Evolutionary conservation across 2,888 invertebrate species (phyloP).

Genomic region (Falcaria lacertinaria): DNA sequence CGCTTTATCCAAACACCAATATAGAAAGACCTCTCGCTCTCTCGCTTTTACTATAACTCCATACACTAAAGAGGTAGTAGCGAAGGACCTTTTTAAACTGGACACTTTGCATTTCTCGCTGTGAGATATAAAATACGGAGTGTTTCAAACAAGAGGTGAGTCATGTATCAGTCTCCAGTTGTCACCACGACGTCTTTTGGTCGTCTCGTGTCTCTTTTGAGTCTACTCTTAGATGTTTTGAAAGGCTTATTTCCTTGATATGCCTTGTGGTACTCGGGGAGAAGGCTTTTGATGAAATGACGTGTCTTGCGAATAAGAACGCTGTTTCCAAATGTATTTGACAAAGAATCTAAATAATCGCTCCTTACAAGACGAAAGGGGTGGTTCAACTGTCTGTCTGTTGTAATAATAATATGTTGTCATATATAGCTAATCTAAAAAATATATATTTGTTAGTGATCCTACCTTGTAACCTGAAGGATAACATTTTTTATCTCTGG

Average conservation of each 20-base stretch:
- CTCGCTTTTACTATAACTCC: conserved; percentile 18
- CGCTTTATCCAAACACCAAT: conserved; percentile 43
- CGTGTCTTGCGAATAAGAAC: no score
- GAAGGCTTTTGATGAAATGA: no score
- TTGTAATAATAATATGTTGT: no score
- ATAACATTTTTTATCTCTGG: no score
- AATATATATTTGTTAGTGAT: no score
- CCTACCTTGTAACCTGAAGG: no score
- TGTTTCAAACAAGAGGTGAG: conserved; percentile 48
- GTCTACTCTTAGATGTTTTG: background rate
- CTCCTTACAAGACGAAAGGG: no score
- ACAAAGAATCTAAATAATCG: no score
- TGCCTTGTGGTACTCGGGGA: background rate
- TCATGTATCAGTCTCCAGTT: conserved; percentile 54
- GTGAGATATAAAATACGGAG: conserved; percentile 52
- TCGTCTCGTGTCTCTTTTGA: conserved; percentile 19
- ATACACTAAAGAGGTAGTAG: conserved; percentile 15
- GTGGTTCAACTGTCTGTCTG: no score
- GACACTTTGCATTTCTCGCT: conserved; percentile 54
- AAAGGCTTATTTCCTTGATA: background rate
- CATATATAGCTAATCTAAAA: no score
- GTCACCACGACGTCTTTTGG: conserved; percentile 50
- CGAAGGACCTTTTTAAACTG: conserved; percentile 36
- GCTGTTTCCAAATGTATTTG: no score
- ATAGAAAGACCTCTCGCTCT: conserved; percentile 31